These are phyloP conservation scores for Helleia helle DNA, from an alignment of 2,888 invertebrate genomes.

Conservation along the genomic window DNA sequence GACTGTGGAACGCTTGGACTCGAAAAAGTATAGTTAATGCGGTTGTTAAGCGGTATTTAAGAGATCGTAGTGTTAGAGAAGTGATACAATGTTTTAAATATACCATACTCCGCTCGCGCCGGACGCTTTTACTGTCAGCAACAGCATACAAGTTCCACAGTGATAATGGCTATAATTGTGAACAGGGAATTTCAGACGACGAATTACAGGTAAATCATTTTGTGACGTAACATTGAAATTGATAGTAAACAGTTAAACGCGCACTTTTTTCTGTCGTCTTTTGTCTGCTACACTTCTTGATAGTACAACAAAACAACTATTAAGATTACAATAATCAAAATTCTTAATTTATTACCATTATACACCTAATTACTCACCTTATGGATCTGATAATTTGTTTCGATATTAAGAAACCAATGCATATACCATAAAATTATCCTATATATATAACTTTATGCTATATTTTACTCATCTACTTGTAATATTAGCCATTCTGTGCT, in stretches of 20 bases:
- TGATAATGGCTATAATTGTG: conserved; percentile 30
- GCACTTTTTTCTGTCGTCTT: not conserved
- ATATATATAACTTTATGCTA: too few relatives aligned
- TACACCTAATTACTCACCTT: too few relatives aligned
- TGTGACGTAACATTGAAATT: not conserved
- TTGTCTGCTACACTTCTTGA: too few relatives aligned
- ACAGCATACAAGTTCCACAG: conserved; percentile 46
- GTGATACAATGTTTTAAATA: conserved; percentile 50
- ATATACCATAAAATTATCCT: too few relatives aligned
- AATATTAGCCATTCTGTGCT: too few relatives aligned
- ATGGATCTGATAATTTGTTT: too few relatives aligned
- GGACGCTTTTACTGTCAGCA: conserved; percentile 49
- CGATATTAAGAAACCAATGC: too few relatives aligned
- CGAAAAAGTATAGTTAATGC: conserved; percentile 40
- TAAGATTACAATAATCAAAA: too few relatives aligned
- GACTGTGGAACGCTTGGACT: conserved; percentile 50
- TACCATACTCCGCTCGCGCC: conserved; percentile 42
- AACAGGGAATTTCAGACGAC: conserved; percentile 45
- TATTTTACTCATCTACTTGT: too few relatives aligned
- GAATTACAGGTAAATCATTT: conserved; percentile 46
- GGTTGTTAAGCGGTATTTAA: conserved; percentile 46
- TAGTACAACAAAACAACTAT: too few relatives aligned
- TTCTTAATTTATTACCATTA: too few relatives aligned
- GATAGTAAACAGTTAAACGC: not conserved
- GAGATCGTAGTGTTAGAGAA: conserved; percentile 48